Evolutionary conservation across 2,888 invertebrate genomes (phyloP), one percentile per base, ranked within the genome.

Genomic region (Nomada hirtipes): DNA sequence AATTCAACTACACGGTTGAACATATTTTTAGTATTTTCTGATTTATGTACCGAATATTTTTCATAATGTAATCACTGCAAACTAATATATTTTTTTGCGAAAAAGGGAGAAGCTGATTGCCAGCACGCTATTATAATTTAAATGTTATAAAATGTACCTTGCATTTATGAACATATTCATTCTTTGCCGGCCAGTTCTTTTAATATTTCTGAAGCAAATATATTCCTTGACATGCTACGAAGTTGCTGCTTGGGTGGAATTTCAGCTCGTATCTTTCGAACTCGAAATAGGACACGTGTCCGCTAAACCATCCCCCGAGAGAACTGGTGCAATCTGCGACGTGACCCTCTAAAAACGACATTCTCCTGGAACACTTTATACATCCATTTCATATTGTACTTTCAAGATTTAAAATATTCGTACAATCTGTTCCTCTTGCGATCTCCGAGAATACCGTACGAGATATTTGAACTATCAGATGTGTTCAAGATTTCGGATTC

Each of bases 241-340:
- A 57, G 55, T 23, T 57, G 10, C 23, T 13, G 57, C 13, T 23
- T 23, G 23, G 13, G 23, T 9, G 13, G 20, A 57, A 57, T 57
- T 47, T 15, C 15, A 15, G 36, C 10, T 20, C 50, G 20, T 80
- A 70, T 79, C 60, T 63, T 63, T 63, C 63, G 57, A 68, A 68
- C 18, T 29, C 57, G 67, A 80, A 80, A 80, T 80, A 72, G 80
- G 80, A 71, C 71, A 80, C 72, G 72, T 68, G 80, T 79, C 72
- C 80, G 63, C 52, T 79, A 80, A 80, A 80, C 72, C 80, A 72
- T 80, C 72, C 72, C 80, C 20, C 57, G 67, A 52, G 80, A 80
- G 71, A 68, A 63, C 67, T 57, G 61, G 61, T 63, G 67, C 80
- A 80, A 80, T 80, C 80, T 79, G 80, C 80, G 72, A 80, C 80